A percentile compares a stretch with the other conserved stretches of the same genome.
phyloP scores from a whole-genome alignment of 2,888 invertebrate genomes.

The Eupithecia pulchellata region DNA sequence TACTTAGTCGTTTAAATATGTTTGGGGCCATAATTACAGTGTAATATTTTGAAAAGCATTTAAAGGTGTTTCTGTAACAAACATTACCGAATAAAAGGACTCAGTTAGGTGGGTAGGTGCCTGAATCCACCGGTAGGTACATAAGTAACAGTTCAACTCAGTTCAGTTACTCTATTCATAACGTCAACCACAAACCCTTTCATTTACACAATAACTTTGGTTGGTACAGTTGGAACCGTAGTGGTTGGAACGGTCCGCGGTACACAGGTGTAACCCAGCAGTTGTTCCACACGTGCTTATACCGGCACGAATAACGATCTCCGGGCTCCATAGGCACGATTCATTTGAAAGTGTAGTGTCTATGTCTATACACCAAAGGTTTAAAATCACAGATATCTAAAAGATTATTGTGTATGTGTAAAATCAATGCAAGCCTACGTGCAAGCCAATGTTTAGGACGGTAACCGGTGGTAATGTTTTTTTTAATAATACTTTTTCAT shows the following conservation, averaged over 20 bases:
- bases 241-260: neutral
- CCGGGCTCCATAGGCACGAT: neutral
- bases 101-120: neutral
- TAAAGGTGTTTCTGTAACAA: neutral
- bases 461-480: neutral
- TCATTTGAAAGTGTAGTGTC: neutral
- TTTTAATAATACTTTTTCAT: neutral
- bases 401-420: too few relatives aligned
- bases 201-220: neutral
- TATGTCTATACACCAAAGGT: neutral
- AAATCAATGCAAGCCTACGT: too few relatives aligned
- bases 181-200: neutral
- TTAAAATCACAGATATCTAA: too few relatives aligned
- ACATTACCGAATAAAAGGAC: neutral
- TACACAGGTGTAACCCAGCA: constrained; percentile 1
- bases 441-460: too few relatives aligned
- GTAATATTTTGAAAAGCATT: neutral
- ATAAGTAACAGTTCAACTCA: neutral
- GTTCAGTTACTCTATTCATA: too few relatives aligned
- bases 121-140: neutral
- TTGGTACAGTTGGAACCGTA: neutral
- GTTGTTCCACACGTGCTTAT: neutral
- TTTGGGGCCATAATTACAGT: neutral
- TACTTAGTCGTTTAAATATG: neutral
- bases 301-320: neutral